Percentiles rank a stretch among this genome's conserved stretches.
Evolutionary conservation across 2,888 invertebrate species (phyloP).

Genomic region (Deroplatys truncata): DNA sequence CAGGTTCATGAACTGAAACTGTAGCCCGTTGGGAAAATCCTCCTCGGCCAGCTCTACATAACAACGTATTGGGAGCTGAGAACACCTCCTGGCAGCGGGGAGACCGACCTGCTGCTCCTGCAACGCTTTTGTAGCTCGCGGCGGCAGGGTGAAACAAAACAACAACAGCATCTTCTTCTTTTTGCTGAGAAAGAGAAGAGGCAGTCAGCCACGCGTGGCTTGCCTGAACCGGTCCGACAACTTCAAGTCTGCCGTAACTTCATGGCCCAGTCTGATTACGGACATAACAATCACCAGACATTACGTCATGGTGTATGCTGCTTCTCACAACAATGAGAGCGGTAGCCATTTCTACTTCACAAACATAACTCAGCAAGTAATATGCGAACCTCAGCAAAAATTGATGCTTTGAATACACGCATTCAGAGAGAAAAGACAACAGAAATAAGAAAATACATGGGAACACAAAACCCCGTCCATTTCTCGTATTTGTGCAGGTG

Average conservation of each 20-base stretch:
- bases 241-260: not conserved
- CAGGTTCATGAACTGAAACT: not conserved
- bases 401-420: no score
- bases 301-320: not conserved
- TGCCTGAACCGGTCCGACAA: not conserved
- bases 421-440: no score
- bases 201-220: not conserved
- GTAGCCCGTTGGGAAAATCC: not conserved
- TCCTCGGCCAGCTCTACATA: not conserved
- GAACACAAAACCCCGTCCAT: no score
- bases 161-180: not conserved
- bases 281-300: no score
- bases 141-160: not conserved
- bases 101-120: no score
- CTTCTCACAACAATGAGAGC: no score
- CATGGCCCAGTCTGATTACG: not conserved
- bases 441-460: no score
- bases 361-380: no score
- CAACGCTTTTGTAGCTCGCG: not conserved
- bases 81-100: not conserved
- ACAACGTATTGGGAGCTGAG: not conserved
- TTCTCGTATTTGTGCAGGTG: no score
- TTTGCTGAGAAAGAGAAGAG: not conserved
- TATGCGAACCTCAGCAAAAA: no score
- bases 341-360: no score